Percentiles rank a stretch among this genome's conserved stretches.
phyloP scores from a whole-genome alignment of 2,113 vertebrate genomes.

The Nerophis ophidion region DNA sequence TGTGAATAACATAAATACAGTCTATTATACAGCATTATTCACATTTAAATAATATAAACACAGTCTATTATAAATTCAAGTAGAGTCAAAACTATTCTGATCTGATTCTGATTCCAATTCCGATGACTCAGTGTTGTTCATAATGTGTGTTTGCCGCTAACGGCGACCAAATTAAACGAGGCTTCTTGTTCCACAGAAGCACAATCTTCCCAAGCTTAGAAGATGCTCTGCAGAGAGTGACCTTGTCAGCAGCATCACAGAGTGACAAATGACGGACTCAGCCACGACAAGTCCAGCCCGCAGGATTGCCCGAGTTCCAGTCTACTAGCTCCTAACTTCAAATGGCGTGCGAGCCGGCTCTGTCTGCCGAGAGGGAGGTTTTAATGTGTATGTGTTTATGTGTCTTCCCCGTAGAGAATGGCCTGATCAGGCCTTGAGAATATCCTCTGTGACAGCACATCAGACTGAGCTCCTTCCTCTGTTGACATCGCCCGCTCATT shows the following conservation, averaged over 20 bases:
- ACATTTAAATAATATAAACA: too few relatives aligned
- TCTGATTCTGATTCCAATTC: too few relatives aligned
- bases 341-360: conserved; percentile 22
- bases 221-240: conserved; percentile 47
- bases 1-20: too few relatives aligned
- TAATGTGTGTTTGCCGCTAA: conserved; percentile 23
- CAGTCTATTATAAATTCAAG: too few relatives aligned
- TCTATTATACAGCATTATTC: too few relatives aligned
- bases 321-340: conserved; percentile 31
- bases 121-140: conserved; percentile 11
- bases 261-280: conserved; percentile 39
- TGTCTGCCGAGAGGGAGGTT: conserved; percentile 35
- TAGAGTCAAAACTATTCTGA: too few relatives aligned
- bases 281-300: conserved; percentile 35
- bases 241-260: conserved; percentile 51
- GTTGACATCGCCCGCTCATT: conserved; percentile 54
- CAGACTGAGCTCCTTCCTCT: conserved; percentile 37
- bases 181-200: conserved; percentile 24
- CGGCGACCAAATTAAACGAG: conserved; percentile 33
- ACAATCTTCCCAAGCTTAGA: conserved; percentile 17
- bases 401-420: conserved; percentile 43
- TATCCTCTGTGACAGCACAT: conserved; percentile 62
- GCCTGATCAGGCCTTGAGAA: conserved; percentile 59
- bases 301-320: conserved; percentile 41
- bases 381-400: conserved; percentile 18